These are phyloP conservation scores for Plecturocebus donacophilus DNA, from an alignment of 2,113 vertebrate species.

Conservation along the genomic window DNA sequence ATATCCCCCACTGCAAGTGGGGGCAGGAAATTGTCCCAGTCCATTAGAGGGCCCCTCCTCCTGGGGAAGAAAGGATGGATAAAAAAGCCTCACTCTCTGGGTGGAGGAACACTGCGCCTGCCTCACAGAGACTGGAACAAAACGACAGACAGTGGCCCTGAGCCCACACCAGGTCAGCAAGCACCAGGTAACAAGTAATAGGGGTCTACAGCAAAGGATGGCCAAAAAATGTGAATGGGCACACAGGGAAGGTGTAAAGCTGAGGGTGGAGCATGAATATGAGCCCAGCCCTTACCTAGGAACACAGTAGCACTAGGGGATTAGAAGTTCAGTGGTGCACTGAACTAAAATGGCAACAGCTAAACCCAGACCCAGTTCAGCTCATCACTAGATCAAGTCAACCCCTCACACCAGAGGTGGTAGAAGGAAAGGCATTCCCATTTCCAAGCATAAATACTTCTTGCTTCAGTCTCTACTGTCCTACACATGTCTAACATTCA, in stretches of 20 bases:
- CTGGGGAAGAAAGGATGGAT: no score
- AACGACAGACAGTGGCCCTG: fast-evolving
- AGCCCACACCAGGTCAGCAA: no score
- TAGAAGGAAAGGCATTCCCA: neutral
- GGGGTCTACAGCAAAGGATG: neutral
- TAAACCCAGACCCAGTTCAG: neutral
- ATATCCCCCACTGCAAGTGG: no score
- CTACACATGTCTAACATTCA: neutral
- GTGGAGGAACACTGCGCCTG: no score
- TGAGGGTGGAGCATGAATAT: neutral
- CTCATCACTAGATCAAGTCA: no score
- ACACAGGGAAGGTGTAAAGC: neutral
- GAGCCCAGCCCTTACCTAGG: neutral
- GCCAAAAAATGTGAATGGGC: neutral
- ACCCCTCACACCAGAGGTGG: neutral
- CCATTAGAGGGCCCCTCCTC: neutral
- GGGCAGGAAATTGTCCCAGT: neutral
- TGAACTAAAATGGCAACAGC: neutral
- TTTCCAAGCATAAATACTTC: neutral
- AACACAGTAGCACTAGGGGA: neutral
- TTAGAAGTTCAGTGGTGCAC: neutral
- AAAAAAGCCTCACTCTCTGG: neutral
- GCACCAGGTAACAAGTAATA: neutral
- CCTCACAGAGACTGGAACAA: neutral
- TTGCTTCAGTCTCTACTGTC: neutral